These are phyloP conservation scores for Menidia beryllina DNA, from an alignment of 2,113 vertebrate species.

Conservation along the genomic window DNA sequence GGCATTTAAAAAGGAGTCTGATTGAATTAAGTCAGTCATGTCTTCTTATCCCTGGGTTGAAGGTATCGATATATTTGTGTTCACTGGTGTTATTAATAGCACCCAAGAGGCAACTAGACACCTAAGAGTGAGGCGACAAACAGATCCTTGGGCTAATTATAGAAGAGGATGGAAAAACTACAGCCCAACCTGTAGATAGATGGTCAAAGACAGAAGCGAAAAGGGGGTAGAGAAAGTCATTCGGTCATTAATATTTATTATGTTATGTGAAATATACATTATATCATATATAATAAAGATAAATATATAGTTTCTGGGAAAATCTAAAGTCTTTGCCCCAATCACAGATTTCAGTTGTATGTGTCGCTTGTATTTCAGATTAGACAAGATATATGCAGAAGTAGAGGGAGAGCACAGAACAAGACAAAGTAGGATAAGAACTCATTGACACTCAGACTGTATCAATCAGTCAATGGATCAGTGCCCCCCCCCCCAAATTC, in stretches of 20 bases:
- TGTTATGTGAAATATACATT: too few relatives aligned
- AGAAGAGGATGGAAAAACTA: slow-evolving; percentile 63
- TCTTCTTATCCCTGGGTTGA: slow-evolving; percentile 60
- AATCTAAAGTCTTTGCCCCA: neutral
- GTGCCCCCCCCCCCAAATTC: neutral
- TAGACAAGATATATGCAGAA: neutral
- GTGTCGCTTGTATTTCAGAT: neutral
- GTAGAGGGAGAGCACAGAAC: neutral
- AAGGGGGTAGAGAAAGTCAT: slow-evolving; percentile 6
- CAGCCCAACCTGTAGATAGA: slow-evolving; percentile 34
- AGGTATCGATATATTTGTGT: slow-evolving; percentile 61
- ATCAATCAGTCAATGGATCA: too few relatives aligned
- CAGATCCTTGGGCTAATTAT: slow-evolving; percentile 72
- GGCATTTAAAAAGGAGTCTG: slow-evolving; percentile 56
- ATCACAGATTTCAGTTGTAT: neutral
- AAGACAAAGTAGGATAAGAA: neutral
- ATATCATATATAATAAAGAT: too few relatives aligned
- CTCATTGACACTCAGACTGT: neutral
- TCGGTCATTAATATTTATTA: neutral
- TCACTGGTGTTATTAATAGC: slow-evolving; percentile 76
- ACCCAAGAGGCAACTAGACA: slow-evolving; percentile 76
- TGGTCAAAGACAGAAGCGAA: slow-evolving; percentile 17
- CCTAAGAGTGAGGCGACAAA: slow-evolving; percentile 74
- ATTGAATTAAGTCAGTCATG: slow-evolving; percentile 76
- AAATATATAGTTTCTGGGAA: too few relatives aligned